phyloP scores from a whole-genome alignment of 2,888 invertebrate genomes.

The Volucella inanis region DNA sequence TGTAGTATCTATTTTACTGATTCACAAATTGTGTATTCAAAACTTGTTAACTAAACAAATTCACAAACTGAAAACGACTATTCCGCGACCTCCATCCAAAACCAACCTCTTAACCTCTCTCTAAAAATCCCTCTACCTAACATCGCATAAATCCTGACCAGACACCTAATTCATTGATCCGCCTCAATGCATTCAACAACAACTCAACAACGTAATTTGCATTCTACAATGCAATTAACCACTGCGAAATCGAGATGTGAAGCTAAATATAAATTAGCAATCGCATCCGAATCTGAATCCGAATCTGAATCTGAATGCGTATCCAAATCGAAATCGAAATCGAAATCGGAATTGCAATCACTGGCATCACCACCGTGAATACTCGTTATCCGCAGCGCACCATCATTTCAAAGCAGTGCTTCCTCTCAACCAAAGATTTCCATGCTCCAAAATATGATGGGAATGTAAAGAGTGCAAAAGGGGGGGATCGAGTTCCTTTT shows the following conservation, averaged over 20 bases:
- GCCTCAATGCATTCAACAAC: conserved; percentile 37
- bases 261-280: conserved; percentile 73
- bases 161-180: conserved; percentile 3
- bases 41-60: not conserved
- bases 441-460: not conserved
- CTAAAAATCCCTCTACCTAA: conserved; percentile 21
- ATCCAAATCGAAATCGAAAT: conserved; percentile 34
- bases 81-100: too few species aligned
- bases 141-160: conserved; percentile 43
- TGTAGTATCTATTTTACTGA: not conserved
- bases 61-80: too few species aligned
- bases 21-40: not conserved
- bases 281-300: conserved; percentile 67
- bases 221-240: conserved; percentile 73
- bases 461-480: conserved; percentile 23
- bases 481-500: conserved; percentile 5
- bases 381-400: conserved; percentile 60
- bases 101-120: too few species aligned
- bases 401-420: conserved; percentile 24
- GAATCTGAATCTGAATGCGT: conserved; percentile 20
- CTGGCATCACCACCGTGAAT: conserved; percentile 28
- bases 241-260: conserved; percentile 64
- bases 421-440: not conserved
- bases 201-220: conserved; percentile 71
- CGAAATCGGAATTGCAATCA: conserved; percentile 60